Conservation (phyloP, 2,888 invertebrate genomes). For the Unio delphinus region DNA sequence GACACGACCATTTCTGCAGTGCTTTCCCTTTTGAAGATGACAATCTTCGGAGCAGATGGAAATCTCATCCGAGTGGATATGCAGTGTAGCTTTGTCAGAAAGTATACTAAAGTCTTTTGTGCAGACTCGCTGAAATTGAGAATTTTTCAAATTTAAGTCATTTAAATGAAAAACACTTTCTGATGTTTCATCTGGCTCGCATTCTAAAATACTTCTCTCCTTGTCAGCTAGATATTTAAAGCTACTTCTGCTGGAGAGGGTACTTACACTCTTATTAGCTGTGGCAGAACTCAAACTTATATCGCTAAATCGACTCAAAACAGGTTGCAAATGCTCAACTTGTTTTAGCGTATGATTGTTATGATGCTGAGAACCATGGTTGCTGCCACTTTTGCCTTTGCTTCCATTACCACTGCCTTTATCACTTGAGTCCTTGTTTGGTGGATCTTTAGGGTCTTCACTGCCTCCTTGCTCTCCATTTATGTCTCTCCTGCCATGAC, state of each 20-base stretch:
- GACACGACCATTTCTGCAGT: conserved; percentile 13
- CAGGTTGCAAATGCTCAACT: conserved; percentile 10
- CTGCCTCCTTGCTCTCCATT: conserved; percentile 34
- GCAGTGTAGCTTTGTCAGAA: conserved; percentile 23
- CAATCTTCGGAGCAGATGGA: conserved; percentile 41
- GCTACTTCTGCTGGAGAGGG: conserved; percentile 47
- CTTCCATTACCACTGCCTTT: conserved; percentile 43
- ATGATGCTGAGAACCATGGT: conserved; percentile 33
- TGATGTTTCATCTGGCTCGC: conserved; percentile 39
- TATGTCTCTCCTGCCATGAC: conserved; percentile 41
- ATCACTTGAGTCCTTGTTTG: conserved; percentile 30
- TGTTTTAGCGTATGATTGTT: conserved; percentile 29
- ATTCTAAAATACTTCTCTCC: conserved; percentile 43
- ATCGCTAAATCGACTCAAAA: conserved; percentile 35
- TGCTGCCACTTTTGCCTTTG: conserved; percentile 41
- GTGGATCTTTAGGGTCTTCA: conserved; percentile 13
- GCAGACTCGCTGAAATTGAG: conserved; percentile 32
- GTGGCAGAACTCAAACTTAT: conserved; percentile 45
- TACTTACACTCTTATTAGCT: conserved; percentile 47
- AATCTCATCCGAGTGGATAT: conserved; percentile 20
- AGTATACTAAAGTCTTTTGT: conserved; percentile 45
- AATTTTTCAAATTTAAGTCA: conserved; percentile 35
- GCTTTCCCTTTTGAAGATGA: conserved; percentile 24
- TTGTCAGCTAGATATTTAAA: conserved; percentile 54
- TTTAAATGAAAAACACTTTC: conserved; percentile 32